Evolutionary conservation across 2,113 vertebrate genomes (phyloP), one percentile per base, ranked within the genome.

Genomic region (Phyllopteryx taeniolatus): DNA sequence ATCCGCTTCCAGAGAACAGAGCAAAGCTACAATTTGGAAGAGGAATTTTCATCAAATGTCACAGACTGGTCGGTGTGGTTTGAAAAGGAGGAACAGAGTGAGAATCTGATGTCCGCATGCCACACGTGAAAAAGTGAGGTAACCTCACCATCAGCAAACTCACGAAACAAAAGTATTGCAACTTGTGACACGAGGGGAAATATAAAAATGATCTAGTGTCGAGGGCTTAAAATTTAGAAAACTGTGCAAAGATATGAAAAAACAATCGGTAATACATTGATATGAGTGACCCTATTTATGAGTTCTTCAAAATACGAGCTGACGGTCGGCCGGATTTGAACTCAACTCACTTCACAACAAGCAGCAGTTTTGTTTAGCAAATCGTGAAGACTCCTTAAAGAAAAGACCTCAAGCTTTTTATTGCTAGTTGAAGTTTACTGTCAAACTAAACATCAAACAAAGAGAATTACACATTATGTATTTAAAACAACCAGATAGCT

Each of bases 21-120:
- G 17, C 5, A 43, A 60, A 72, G 14, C 62, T 43, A 20, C 13
- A 3, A 59, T 67, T 62, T 61, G 47, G 42, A 4, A 53, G 33
- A 31, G 27, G 22, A 76, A 47, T 82, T 84, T 85, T 70, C 14
- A 66, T 54, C 31, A 17, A 77, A 76, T 64, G 11, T 31, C 27
- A 69, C 65, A 74, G 1, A 68, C 39, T 72, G 70, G 74, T 47
- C 54, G 33, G 0, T 64, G 46, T 43, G 43, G n/a, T 74, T 10
- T 22, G 69, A 72, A 59, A 74, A 76, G 10, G 72, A 35, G 35
- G 22, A 60, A 47, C 0, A 44, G 17, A 46, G 53, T 9, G 22
- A 46, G 7, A 12, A 70, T 10, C 7, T 7, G 53, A 57, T 35
- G 15, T 43, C 15, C 8, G 8, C 13, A 43, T 12, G 1, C 4